Percentiles rank a stretch among this genome's conserved stretches.
These are phyloP conservation scores for Galbula dea DNA, from an alignment of 2,113 vertebrate genomes.

Conservation along the genomic window DNA sequence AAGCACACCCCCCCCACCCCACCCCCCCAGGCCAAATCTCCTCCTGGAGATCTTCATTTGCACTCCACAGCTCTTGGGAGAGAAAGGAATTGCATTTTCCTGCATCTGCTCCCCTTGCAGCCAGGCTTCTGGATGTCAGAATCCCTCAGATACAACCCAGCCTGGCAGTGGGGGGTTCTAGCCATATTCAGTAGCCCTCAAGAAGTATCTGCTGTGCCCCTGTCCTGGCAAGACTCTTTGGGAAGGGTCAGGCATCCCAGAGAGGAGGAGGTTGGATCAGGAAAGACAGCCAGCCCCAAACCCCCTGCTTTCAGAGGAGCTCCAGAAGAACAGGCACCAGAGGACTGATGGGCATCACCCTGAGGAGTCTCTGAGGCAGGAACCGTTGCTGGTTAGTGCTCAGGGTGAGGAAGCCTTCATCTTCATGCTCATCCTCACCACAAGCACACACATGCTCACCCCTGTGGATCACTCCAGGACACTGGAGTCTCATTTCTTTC, in stretches of 20 bases:
- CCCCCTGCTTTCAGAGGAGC: background rate
- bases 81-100: background rate
- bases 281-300: background rate
- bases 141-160: accelerated
- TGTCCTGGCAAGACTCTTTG: accelerated
- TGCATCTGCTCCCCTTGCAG: background rate
- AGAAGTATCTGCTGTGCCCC: accelerated
- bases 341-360: accelerated
- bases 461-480: accelerated
- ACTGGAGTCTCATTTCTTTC: background rate
- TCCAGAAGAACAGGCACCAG: accelerated
- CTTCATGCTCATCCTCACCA: too few relatives aligned
- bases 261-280: background rate
- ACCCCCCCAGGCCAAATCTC: accelerated
- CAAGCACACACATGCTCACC: accelerated
- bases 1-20: background rate
- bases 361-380: background rate
- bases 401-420: too few relatives aligned
- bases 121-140: background rate
- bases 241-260: background rate
- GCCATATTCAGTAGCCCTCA: accelerated
- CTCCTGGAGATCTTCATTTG: background rate
- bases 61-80: background rate
- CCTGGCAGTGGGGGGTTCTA: accelerated
- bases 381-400: background rate